Evolutionary conservation across 37 sponge, comb jelly and placozoan genomes (phyloP).

Genomic region (Hormiphora californensis): DNA sequence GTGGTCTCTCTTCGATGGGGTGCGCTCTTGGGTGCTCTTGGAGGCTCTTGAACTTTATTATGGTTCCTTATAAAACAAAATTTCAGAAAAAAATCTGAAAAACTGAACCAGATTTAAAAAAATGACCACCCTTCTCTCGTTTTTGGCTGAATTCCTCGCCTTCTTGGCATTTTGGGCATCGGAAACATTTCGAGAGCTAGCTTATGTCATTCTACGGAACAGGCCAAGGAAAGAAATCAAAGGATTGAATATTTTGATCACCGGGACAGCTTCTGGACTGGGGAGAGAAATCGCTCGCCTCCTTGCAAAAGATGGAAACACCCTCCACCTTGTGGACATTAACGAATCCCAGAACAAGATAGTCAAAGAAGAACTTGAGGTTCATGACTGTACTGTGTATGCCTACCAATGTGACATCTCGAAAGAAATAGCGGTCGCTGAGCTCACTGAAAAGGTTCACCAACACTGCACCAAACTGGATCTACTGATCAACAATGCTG

Average conservation of each 20-base stretch:
- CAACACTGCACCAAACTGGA: background rate
- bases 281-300: background rate
- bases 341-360: background rate
- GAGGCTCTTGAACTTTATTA: too few relatives aligned
- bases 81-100: too few relatives aligned
- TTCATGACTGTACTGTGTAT: background rate
- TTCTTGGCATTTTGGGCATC: too few relatives aligned
- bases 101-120: too few relatives aligned
- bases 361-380: background rate
- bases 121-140: too few relatives aligned
- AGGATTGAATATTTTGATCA: conserved; percentile 7
- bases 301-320: conserved; percentile 16
- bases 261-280: conserved; percentile 8
- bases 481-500: conserved; percentile 33
- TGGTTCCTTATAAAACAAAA: too few relatives aligned
- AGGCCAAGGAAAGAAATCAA: conserved; percentile 36
- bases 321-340: conserved; percentile 29
- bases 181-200: too few relatives aligned
- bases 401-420: conserved; percentile 4
- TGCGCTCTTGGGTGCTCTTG: too few relatives aligned
- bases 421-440: background rate
- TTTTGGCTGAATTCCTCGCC: too few relatives aligned
- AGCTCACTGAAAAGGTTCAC: background rate
- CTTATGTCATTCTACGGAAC: background rate
- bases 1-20: too few relatives aligned